These are phyloP conservation scores for Pipistrellus pipistrellus DNA, from an alignment of 2,797 vertebrate species.

Conservation along the genomic window DNA sequence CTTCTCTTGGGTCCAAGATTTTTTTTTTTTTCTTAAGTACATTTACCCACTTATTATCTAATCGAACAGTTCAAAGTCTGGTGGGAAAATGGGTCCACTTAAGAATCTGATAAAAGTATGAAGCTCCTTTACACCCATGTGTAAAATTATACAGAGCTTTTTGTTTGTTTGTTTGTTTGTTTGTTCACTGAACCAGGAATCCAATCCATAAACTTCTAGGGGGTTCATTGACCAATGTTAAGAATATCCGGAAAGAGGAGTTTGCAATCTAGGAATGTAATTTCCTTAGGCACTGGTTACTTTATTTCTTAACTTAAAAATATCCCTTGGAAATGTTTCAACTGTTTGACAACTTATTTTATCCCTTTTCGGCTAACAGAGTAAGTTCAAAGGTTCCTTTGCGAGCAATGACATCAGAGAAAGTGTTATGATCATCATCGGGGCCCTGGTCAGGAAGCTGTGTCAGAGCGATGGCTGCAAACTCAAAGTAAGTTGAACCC, in stretches of 20 bases:
- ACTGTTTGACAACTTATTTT: constrained; percentile 8
- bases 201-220: not conserved
- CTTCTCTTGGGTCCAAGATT: not conserved
- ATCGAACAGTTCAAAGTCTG: not conserved
- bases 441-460: constrained; percentile 94
- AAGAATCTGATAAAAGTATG: not conserved
- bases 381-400: constrained; percentile 92
- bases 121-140: not conserved
- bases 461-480: constrained; percentile 94
- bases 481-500: constrained; percentile 92
- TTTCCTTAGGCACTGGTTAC: not conserved
- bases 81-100: not conserved
- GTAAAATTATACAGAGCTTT: not conserved
- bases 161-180: not conserved
- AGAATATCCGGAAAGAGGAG: not conserved
- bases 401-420: constrained; percentile 95
- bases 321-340: not conserved
- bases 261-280: not conserved
- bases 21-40: not conserved
- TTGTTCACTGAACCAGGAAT: not conserved
- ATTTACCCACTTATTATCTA: not conserved
- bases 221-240: not conserved
- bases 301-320: constrained; percentile 32
- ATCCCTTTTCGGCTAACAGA: constrained; percentile 87
- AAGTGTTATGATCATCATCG: constrained; percentile 95